Percentiles rank a stretch among this genome's conserved stretches.
phyloP scores from a whole-genome alignment of 1,140 invertebrate species.

The Drosophila pseudoananassae region DNA sequence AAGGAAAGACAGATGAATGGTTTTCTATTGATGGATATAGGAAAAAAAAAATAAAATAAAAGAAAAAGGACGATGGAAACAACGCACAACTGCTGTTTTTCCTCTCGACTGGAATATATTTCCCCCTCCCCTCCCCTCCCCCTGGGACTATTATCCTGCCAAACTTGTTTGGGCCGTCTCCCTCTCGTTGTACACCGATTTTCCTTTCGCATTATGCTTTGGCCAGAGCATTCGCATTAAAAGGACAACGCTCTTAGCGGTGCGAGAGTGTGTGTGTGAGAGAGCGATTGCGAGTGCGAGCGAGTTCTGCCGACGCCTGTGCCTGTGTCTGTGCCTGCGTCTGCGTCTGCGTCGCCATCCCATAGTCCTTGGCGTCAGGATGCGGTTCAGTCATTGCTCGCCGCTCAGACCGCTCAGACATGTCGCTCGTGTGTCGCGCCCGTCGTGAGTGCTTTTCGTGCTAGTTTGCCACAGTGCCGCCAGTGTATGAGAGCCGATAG shows the following conservation, averaged over 20 bases:
- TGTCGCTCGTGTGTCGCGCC: slow-evolving; percentile 58
- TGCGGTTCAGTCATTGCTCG: slow-evolving; percentile 74
- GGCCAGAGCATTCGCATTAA: slow-evolving; percentile 73
- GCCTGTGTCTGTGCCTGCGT: slow-evolving; percentile 13
- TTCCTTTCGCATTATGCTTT: slow-evolving; percentile 74
- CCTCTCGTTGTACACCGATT: slow-evolving; percentile 51
- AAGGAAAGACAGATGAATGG: slow-evolving; percentile 9
- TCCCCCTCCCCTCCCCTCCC: slow-evolving; percentile 27
- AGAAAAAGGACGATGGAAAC: slow-evolving; percentile 3
- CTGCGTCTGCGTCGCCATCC: slow-evolving; percentile 33
- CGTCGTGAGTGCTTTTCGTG: slow-evolving; percentile 68
- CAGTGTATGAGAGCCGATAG: slow-evolving; percentile 25
- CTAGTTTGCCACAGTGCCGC: slow-evolving; percentile 11
- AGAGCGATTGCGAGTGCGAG: slow-evolving; percentile 19
- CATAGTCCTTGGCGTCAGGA: slow-evolving; percentile 49
- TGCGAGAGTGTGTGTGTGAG: slow-evolving; percentile 27
- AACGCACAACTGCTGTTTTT: slow-evolving; percentile 66
- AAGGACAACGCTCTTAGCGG: slow-evolving; percentile 74
- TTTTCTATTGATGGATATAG: background rate
- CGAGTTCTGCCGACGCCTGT: slow-evolving; percentile 40
- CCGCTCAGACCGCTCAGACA: slow-evolving; percentile 76
- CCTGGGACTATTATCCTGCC: slow-evolving; percentile 65
- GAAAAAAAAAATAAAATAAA: too few relatives aligned
- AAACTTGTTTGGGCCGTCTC: slow-evolving; percentile 70
- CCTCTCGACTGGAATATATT: slow-evolving; percentile 32